Evolutionary conservation across 2,113 vertebrate genomes (phyloP).

Genomic region (Maccullochella peelii): DNA sequence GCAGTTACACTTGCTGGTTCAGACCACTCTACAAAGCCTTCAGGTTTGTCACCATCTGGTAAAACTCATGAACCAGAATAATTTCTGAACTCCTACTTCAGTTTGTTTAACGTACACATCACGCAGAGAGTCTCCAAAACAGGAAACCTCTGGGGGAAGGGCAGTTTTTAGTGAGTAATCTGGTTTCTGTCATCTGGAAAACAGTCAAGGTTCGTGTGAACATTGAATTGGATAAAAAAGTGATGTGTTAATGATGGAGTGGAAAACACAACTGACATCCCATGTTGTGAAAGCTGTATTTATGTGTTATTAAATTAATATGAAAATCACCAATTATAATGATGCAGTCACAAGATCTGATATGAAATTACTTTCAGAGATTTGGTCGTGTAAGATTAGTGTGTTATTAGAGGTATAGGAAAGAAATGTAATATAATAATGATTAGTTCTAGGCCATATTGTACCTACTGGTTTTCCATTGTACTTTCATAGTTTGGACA

Average conservation of each 20-base stretch:
- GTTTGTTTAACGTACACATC: neutral
- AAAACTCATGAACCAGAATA: neutral
- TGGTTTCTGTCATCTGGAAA: neutral
- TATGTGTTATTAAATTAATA: neutral
- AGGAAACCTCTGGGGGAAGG: neutral
- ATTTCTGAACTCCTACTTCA: neutral
- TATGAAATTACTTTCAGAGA: too few relatives aligned
- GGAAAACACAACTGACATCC: neutral
- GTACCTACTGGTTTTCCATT: neutral
- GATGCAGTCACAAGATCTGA: neutral
- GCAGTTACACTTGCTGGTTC: slow-evolving; percentile 95
- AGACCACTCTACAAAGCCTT: slow-evolving; percentile 96
- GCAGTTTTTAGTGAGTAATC: neutral
- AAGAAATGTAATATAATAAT: neutral
- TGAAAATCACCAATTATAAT: neutral
- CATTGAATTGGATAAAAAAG: neutral
- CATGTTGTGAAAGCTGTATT: neutral
- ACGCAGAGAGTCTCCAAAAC: neutral
- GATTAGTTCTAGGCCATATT: neutral
- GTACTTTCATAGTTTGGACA: neutral
- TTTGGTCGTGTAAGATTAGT: too few relatives aligned
- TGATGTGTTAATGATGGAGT: neutral
- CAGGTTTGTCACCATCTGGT: slow-evolving; percentile 82
- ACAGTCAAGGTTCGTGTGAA: neutral
- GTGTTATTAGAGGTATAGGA: too few relatives aligned